A percentile compares a stretch with the other conserved stretches of the same genome.
These are phyloP conservation scores for Drosophila nigromelanica DNA, from an alignment of 1,140 invertebrate genomes.

Conservation along the genomic window DNA sequence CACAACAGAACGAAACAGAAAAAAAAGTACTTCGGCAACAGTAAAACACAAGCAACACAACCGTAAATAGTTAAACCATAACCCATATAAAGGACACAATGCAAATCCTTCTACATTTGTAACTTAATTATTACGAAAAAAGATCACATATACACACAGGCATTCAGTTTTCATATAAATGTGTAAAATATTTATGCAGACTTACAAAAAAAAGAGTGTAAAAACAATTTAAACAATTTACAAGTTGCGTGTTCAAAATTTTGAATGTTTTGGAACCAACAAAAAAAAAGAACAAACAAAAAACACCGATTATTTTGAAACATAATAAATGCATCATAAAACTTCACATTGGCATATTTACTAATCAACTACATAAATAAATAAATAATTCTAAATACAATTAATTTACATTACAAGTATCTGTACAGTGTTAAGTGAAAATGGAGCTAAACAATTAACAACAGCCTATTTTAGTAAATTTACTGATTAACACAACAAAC, in stretches of 20 bases:
- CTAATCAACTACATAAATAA: slow-evolving; percentile 50
- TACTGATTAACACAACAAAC: slow-evolving; percentile 46
- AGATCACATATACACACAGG: background rate
- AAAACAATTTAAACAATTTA: slow-evolving; percentile 19
- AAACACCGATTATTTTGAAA: slow-evolving; percentile 28
- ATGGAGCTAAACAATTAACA: slow-evolving; percentile 66
- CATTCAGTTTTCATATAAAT: slow-evolving; percentile 16
- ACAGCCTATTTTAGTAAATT: slow-evolving; percentile 71
- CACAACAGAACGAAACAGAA: slow-evolving; percentile 26
- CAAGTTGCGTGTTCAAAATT: slow-evolving; percentile 15
- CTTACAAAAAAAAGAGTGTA: slow-evolving; percentile 14
- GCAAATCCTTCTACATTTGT: slow-evolving; percentile 15
- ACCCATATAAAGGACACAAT: slow-evolving; percentile 38
- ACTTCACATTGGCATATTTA: slow-evolving; percentile 44
- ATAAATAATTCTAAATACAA: slow-evolving; percentile 62
- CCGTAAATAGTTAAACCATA: slow-evolving; percentile 46
- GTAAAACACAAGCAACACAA: slow-evolving; percentile 24
- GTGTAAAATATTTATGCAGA: slow-evolving; percentile 20
- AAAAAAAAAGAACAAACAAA: background rate
- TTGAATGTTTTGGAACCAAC: slow-evolving; percentile 7
- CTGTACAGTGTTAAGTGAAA: slow-evolving; percentile 81
- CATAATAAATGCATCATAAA: slow-evolving; percentile 40
- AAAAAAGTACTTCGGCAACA: slow-evolving; percentile 30
- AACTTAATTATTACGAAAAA: background rate
- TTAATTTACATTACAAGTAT: slow-evolving; percentile 76